Evolutionary conservation across 2,888 invertebrate species (phyloP).

Genomic region (Ormyrus thymus): DNA sequence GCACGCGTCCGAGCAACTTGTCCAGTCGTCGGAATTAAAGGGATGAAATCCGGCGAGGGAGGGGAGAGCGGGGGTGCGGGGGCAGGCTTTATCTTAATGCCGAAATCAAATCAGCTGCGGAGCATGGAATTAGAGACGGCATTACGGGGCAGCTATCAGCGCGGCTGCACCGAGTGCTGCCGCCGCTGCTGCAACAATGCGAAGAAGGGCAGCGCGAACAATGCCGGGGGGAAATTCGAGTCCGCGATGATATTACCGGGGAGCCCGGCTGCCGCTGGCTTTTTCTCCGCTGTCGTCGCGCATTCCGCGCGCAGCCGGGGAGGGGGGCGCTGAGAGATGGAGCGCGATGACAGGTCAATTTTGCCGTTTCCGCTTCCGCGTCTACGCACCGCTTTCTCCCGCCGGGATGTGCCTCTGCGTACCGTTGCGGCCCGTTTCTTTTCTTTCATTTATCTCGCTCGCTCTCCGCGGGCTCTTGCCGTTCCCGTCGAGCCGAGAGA

Average conservation of each 20-base stretch:
- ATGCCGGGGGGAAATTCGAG: slow-evolving; percentile 71
- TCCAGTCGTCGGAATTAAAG: slow-evolving; percentile 37
- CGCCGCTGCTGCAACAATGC: slow-evolving; percentile 66
- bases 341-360: slow-evolving; percentile 45
- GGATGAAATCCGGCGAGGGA: slow-evolving; percentile 33
- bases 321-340: not conserved
- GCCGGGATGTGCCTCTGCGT: slow-evolving; percentile 21
- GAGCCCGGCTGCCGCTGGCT: not conserved
- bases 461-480: not conserved
- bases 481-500: not conserved
- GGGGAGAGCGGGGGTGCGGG: not conserved
- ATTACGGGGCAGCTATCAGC: slow-evolving; percentile 72
- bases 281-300: slow-evolving; percentile 20
- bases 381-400: slow-evolving; percentile 53
- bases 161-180: slow-evolving; percentile 64
- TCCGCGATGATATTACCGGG: slow-evolving; percentile 71
- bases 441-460: slow-evolving; percentile 51
- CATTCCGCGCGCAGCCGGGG: not conserved
- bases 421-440: slow-evolving; percentile 55
- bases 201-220: slow-evolving; percentile 69
- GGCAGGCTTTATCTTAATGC: slow-evolving; percentile 72
- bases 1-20: not conserved
- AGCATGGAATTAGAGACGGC: slow-evolving; percentile 74
- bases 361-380: slow-evolving; percentile 40
- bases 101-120: slow-evolving; percentile 74